phyloP scores from a whole-genome alignment of 2,797 vertebrate genomes.

The Cirrhinus mrigala region DNA sequence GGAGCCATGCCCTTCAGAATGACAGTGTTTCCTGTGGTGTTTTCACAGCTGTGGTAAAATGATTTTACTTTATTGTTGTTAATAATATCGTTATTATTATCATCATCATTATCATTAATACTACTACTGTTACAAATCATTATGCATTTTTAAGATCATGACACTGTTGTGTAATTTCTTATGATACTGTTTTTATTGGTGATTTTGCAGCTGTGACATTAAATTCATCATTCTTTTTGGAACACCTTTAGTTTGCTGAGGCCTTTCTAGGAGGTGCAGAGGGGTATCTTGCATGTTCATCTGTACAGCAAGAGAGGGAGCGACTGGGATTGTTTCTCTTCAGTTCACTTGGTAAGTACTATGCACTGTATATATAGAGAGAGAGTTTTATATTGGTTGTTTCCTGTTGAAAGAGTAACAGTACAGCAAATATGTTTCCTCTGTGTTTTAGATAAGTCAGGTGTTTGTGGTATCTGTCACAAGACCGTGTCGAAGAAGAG shows the following conservation, averaged over 20 bases:
- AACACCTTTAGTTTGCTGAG: conserved; percentile 13
- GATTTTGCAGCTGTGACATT: neutral
- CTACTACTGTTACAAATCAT: neutral
- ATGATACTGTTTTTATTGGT: neutral
- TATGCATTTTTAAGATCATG: neutral
- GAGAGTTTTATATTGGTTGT: no score
- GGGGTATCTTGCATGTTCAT: neutral
- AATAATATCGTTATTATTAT: neutral
- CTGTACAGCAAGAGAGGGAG: neutral
- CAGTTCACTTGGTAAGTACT: conserved; percentile 27
- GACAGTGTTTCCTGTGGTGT: neutral
- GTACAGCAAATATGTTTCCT: no score
- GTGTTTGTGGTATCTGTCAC: no score
- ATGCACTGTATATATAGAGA: neutral
- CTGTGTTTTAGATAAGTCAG: no score
- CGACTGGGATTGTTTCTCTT: neutral
- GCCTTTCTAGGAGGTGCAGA: neutral
- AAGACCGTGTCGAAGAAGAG: no score
- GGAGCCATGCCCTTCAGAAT: no score
- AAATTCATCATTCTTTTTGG: neutral
- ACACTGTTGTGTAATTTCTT: neutral
- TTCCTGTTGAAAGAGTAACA: no score
- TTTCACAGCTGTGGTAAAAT: conserved; percentile 25
- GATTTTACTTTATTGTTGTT: no score
- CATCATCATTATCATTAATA: neutral